These are phyloP conservation scores for Melanocharis versteri DNA, from an alignment of 2,113 vertebrate species.

Conservation along the genomic window DNA sequence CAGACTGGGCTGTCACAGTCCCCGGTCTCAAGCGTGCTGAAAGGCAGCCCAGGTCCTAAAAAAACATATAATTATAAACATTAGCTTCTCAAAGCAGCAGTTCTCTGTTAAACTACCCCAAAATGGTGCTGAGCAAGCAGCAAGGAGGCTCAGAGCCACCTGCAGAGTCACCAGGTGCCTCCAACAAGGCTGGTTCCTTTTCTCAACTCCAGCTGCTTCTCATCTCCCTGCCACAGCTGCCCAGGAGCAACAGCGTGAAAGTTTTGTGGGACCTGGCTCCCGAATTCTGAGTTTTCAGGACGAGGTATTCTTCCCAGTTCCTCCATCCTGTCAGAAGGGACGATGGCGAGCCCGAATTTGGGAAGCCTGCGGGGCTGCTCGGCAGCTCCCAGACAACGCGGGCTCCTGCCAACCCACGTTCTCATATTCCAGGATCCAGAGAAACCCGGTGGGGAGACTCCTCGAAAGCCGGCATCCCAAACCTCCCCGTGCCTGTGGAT, in stretches of 20 bases:
- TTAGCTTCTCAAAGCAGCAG: neutral
- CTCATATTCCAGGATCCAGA: neutral
- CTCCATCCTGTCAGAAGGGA: neutral
- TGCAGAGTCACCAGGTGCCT: neutral
- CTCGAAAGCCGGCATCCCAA: neutral
- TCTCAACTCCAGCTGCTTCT: neutral
- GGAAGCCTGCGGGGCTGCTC: neutral
- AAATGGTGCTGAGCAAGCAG: neutral
- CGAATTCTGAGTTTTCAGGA: neutral
- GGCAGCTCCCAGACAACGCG: rapidly evolving
- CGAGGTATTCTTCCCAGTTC: neutral
- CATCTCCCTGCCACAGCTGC: neutral
- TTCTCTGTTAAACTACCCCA: neutral
- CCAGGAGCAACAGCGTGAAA: neutral
- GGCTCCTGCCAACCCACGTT: neutral
- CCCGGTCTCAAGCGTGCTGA: neutral
- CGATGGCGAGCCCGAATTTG: rapidly evolving
- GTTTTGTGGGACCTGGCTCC: neutral
- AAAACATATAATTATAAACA: neutral
- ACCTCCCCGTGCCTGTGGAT: neutral
- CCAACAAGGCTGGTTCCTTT: rapidly evolving
- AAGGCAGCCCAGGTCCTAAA: neutral
- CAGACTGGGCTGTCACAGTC: neutral
- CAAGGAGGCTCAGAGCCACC: neutral
- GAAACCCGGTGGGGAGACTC: neutral